Conservation (phyloP, 2,797 vertebrate species). For the Uromys caudimaculatus region DNA sequence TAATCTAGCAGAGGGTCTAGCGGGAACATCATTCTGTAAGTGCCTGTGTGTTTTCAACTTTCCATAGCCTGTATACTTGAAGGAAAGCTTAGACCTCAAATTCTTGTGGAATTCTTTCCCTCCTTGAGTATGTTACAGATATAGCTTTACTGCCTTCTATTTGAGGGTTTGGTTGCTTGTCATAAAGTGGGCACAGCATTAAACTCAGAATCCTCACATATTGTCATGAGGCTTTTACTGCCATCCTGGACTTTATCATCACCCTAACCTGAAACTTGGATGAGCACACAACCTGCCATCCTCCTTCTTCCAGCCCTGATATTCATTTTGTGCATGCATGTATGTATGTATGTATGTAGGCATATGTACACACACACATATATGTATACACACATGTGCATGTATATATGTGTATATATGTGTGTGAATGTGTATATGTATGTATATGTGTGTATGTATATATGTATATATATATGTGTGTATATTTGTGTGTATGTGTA, state of each 20-base stretch:
- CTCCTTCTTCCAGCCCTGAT: no score
- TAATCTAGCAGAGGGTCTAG: no score
- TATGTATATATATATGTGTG: not conserved
- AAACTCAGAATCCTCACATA: not conserved
- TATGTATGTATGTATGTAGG: fast-evolving
- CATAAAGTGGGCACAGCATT: no score
- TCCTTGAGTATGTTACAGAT: not conserved
- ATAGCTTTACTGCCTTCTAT: no score
- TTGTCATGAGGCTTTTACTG: not conserved
- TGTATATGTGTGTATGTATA: not conserved
- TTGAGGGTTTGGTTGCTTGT: no score
- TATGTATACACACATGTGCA: fast-evolving
- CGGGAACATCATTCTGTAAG: not conserved
- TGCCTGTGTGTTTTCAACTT: not conserved
- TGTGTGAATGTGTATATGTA: fast-evolving
- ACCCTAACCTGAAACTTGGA: not conserved
- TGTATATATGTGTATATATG: not conserved
- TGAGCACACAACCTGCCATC: not conserved
- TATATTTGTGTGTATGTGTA: not conserved
- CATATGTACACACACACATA: fast-evolving
- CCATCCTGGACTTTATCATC: no score
- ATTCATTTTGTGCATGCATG: not conserved
- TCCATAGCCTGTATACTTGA: not conserved
- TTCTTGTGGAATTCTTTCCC: not conserved
- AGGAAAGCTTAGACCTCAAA: not conserved